phyloP scores from a whole-genome alignment of 2,113 vertebrate genomes.

The Terrapene triunguis region DNA sequence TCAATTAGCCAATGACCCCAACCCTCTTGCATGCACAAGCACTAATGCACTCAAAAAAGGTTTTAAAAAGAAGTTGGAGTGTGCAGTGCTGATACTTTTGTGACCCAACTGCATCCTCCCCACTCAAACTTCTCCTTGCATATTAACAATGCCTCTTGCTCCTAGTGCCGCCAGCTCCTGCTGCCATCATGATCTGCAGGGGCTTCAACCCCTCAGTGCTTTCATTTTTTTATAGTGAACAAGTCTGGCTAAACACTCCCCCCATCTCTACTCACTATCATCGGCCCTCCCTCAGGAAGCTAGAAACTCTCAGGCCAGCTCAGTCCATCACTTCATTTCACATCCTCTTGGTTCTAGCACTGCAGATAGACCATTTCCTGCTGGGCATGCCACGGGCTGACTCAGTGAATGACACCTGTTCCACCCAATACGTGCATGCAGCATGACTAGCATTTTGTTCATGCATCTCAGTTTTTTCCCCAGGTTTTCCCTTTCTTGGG shows the following conservation, averaged over 20 bases:
- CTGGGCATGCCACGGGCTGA: background rate
- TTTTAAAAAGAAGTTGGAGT: background rate
- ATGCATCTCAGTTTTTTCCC: background rate
- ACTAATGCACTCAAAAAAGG: background rate
- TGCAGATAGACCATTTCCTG: background rate
- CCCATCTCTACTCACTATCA: background rate
- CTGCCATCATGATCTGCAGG: background rate
- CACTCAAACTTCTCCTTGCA: rapidly evolving
- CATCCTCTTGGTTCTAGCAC: rapidly evolving
- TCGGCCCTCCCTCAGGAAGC: background rate
- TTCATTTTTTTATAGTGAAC: background rate
- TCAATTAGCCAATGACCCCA: too few relatives aligned
- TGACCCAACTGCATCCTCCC: rapidly evolving
- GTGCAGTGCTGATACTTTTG: background rate
- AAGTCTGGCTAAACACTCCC: rapidly evolving
- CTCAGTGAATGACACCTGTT: rapidly evolving
- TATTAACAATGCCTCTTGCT: rapidly evolving
- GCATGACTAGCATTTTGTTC: rapidly evolving
- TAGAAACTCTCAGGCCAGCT: background rate
- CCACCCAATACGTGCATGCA: rapidly evolving
- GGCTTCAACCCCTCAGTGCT: background rate
- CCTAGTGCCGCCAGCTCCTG: background rate
- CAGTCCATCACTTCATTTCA: background rate
- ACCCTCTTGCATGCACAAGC: background rate
- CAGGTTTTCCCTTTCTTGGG: background rate